These are phyloP conservation scores for Bergia sp. DNA, from an alignment of 92 coral and sea anemone species.

Conservation along the genomic window DNA sequence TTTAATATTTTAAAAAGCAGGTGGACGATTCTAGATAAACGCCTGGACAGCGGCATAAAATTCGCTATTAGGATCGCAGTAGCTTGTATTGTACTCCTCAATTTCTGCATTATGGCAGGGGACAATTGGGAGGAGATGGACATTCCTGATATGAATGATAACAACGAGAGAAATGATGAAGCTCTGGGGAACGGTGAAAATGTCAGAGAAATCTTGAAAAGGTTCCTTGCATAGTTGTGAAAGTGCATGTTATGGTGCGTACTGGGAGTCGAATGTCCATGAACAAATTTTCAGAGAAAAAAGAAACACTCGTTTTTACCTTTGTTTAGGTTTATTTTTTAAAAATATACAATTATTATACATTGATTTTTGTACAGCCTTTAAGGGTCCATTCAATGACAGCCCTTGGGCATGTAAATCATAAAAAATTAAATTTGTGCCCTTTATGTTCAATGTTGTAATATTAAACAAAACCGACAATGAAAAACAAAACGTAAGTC, in stretches of 20 bases:
- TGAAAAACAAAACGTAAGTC: constrained; percentile 16
- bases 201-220: constrained; percentile 6
- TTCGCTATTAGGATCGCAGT: constrained; percentile 44
- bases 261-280: background rate
- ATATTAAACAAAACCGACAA: background rate
- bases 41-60: constrained; percentile 46
- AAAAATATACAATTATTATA: too few relatives aligned
- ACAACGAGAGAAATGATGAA: constrained; percentile 45
- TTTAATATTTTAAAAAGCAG: constrained; percentile 43
- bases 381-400: too few relatives aligned
- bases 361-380: too few relatives aligned
- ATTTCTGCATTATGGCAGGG: constrained; percentile 54
- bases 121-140: constrained; percentile 63
- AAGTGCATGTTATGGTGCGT: background rate
- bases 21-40: constrained; percentile 42
- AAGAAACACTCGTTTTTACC: background rate
- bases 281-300: background rate
- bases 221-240: background rate
- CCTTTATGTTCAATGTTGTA: too few relatives aligned
- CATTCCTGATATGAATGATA: constrained; percentile 40
- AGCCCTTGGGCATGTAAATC: too few relatives aligned
- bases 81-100: constrained; percentile 63
- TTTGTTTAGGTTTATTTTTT: too few relatives aligned
- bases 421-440: too few relatives aligned
- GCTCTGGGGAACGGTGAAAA: constrained; percentile 50